Conservation (phyloP, 2,888 invertebrate genomes). For the Leptinotarsa peninsularis region DNA sequence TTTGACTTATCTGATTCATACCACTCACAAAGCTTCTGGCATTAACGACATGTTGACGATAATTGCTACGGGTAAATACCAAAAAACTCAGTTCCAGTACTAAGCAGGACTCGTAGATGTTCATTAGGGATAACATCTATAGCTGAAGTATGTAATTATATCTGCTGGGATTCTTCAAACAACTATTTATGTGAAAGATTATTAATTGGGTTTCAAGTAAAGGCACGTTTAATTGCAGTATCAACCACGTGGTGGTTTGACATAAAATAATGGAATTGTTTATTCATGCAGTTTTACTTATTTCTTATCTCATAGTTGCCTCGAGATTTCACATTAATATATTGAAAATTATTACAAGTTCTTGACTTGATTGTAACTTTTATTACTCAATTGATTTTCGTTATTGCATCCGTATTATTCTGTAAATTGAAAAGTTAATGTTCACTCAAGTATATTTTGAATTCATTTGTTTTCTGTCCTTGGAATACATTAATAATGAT, state of each 20-base stretch:
- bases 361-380: conserved; percentile 3
- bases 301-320: conserved; percentile 2
- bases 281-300: conserved; percentile 25
- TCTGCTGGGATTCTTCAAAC: conserved; percentile 3
- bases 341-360: neutral
- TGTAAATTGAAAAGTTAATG: neutral
- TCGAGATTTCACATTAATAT: conserved; percentile 1
- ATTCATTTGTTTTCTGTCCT: neutral
- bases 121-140: conserved; percentile 13
- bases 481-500: neutral
- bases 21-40: conserved; percentile 1
- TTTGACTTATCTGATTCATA: conserved; percentile 5
- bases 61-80: conserved; percentile 16
- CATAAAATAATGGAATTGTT: conserved; percentile 36
- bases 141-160: conserved; percentile 14
- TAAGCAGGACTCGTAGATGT: conserved; percentile 4
- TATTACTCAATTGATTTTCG: neutral
- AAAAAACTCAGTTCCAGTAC: conserved; percentile 4
- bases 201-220: conserved; percentile 30
- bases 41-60: conserved; percentile 9
- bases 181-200: conserved; percentile 14
- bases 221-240: conserved; percentile 36
- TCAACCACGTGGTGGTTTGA: conserved; percentile 32
- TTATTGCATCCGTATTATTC: conserved; percentile 11
- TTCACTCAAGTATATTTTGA: neutral